phyloP scores from a whole-genome alignment of 2,888 invertebrate genomes.

The Pediacus dermestoides region DNA sequence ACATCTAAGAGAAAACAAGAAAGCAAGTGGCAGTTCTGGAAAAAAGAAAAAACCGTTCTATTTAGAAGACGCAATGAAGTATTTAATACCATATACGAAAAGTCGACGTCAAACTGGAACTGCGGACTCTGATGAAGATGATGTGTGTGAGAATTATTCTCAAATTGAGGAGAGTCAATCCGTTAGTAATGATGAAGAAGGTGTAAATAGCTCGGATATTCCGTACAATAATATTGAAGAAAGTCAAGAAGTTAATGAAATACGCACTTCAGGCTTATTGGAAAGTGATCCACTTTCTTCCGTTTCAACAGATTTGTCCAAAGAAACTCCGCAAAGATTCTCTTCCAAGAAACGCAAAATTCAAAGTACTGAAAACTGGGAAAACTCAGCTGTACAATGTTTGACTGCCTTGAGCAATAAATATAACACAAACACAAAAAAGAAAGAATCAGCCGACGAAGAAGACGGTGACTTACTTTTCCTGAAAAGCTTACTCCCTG shows the following conservation, averaged over 20 bases:
- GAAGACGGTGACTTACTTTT: constrained; percentile 16
- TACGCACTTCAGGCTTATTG: not conserved
- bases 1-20: constrained; percentile 12
- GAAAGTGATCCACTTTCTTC: not conserved
- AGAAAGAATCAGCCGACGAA: constrained; percentile 12
- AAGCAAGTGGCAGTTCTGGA: constrained; percentile 9
- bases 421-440: constrained; percentile 15
- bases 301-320: no score
- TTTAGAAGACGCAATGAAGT: constrained; percentile 14
- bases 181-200: constrained; percentile 9
- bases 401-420: constrained; percentile 11
- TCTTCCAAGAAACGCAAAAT: no score
- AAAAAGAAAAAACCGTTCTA: constrained; percentile 14
- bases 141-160: constrained; percentile 5
- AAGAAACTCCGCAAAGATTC: no score
- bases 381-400: constrained; percentile 12
- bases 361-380: constrained; percentile 13
- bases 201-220: constrained; percentile 8
- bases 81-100: constrained; percentile 13
- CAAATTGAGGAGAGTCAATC: constrained; percentile 13
- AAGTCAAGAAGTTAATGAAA: constrained; percentile 11
- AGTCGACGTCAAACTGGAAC: constrained; percentile 15
- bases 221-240: constrained; percentile 6
- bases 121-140: constrained; percentile 13
- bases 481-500: constrained; percentile 13